phyloP scores from a whole-genome alignment of 2,797 vertebrate genomes.

The Champsocephalus esox region DNA sequence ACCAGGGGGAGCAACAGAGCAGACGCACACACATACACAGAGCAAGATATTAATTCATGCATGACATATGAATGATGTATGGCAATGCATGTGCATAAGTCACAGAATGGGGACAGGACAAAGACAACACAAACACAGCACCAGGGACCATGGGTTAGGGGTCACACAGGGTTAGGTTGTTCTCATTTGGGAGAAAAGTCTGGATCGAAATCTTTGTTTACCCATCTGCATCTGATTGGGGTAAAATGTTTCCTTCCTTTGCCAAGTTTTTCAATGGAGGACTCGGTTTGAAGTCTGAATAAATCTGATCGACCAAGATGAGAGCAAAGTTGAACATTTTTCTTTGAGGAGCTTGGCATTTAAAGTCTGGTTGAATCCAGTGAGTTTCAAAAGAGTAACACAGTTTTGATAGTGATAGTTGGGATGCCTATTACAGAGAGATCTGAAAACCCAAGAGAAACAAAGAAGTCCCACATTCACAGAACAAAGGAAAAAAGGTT shows the following conservation, averaged over 20 bases:
- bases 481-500: conserved; percentile 11
- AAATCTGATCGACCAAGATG: conserved; percentile 22
- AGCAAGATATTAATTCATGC: conserved; percentile 44
- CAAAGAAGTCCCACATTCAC: conserved; percentile 53
- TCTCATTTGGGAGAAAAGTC: conserved; percentile 15
- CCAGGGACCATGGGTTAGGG: conserved; percentile 53
- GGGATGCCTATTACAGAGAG: conserved; percentile 53
- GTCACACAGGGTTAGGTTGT: conserved; percentile 35
- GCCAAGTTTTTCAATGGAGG: conserved; percentile 13
- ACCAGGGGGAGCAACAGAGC: conserved; percentile 27
- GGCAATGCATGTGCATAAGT: conserved; percentile 34
- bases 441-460: conserved; percentile 81
- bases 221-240: conserved; percentile 17
- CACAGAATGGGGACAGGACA: conserved; percentile 8
- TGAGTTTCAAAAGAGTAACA: background rate
- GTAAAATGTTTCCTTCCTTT: conserved; percentile 14
- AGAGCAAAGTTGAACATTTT: conserved; percentile 9
- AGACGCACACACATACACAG: conserved; percentile 30
- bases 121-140: conserved; percentile 51
- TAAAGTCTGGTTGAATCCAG: background rate
- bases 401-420: conserved; percentile 5
- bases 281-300: conserved; percentile 25
- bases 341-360: conserved; percentile 25
- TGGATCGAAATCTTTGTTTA: conserved; percentile 34
- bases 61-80: conserved; percentile 58